phyloP scores from a whole-genome alignment of 2,797 vertebrate species.

The Pseudochirops cupreus region DNA sequence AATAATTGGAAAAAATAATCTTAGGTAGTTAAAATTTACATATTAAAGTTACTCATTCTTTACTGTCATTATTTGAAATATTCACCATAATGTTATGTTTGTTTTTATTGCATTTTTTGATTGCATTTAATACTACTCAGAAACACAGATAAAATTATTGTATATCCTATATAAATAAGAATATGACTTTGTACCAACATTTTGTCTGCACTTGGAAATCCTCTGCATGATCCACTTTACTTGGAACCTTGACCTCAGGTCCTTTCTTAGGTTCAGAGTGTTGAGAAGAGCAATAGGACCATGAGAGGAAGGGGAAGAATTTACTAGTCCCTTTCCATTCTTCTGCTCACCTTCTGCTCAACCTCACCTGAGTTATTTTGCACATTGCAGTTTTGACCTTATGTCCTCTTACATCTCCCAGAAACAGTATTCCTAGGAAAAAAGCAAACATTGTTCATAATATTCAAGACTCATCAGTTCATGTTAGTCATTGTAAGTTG shows the following conservation, averaged over 20 bases:
- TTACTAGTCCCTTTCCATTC: neutral
- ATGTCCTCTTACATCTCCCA: conserved; percentile 7
- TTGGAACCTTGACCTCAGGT: conserved; percentile 20
- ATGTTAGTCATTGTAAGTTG: conserved; percentile 16
- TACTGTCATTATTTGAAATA: conserved; percentile 40
- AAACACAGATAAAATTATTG: conserved; percentile 37
- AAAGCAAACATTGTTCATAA: neutral
- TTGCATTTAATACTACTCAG: conserved; percentile 52
- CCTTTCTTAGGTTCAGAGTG: neutral
- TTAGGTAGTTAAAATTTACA: conserved; percentile 50
- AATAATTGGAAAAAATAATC: conserved; percentile 41
- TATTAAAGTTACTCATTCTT: conserved; percentile 35
- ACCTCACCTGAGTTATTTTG: neutral
- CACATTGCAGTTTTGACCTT: conserved; percentile 13
- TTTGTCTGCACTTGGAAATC: conserved; percentile 41
- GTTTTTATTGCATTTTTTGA: conserved; percentile 45
- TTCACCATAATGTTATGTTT: conserved; percentile 48
- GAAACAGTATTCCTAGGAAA: conserved; percentile 11
- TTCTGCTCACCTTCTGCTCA: neutral
- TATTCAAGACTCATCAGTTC: neutral
- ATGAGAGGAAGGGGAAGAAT: neutral
- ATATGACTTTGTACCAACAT: conserved; percentile 32
- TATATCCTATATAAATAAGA: conserved; percentile 9
- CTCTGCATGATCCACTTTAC: neutral
- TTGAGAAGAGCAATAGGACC: conserved; percentile 22